Percentiles rank a stretch among this genome's conserved stretches.
These are phyloP conservation scores for Tipula vernalis DNA, from an alignment of 2,888 invertebrate genomes.

Conservation along the genomic window DNA sequence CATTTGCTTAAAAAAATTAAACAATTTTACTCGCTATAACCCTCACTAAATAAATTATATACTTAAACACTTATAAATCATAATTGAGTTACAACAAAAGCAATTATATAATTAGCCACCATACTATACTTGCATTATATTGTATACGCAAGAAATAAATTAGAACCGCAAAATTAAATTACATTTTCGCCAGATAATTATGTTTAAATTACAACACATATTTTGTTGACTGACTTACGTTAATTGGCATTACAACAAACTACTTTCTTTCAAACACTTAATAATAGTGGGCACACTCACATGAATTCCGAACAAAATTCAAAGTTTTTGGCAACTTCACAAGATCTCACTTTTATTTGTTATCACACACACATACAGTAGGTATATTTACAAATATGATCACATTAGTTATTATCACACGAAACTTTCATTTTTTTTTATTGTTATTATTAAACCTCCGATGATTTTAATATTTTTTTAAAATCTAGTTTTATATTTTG, in stretches of 20 bases:
- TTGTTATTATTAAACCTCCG: background rate
- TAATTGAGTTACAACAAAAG: background rate
- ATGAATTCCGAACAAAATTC: background rate
- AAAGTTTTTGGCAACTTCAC: background rate
- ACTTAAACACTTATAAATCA: background rate
- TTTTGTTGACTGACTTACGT: background rate
- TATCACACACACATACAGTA: background rate
- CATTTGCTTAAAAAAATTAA: background rate
- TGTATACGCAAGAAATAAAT: background rate
- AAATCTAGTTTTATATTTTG: background rate
- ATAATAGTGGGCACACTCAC: background rate
- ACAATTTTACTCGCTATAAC: background rate
- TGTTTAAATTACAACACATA: background rate
- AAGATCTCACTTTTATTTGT: background rate
- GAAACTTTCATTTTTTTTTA: background rate
- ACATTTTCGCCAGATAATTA: background rate
- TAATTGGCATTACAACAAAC: background rate
- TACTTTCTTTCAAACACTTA: background rate
- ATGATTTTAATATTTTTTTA: background rate
- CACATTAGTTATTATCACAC: background rate
- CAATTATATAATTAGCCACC: background rate
- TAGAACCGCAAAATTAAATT: background rate
- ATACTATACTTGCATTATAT: background rate
- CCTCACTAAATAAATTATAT: background rate
- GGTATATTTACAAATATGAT: background rate